Evolutionary conservation across 2,113 vertebrate species (phyloP), one percentile per base, ranked within the genome.

Genomic region (Catharus minimus): DNA sequence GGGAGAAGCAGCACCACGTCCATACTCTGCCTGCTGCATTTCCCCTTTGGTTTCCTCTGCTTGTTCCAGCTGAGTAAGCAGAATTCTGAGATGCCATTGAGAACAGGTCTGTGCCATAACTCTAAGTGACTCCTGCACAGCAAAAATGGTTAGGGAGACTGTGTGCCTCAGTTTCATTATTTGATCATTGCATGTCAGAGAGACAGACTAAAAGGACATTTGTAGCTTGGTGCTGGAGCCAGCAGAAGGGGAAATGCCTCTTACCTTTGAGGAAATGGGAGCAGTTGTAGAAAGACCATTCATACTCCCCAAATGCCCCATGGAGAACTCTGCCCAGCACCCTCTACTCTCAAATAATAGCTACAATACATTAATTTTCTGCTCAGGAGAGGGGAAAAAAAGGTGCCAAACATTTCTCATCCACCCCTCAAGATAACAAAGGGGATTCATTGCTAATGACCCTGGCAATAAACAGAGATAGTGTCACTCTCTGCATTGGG

Each of bases 11-110:
- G 50, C 82, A 52, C 47, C 27, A 5, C 17, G 3, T 53, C 62
- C 65, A 81, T 65, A 60, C 32, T 15, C 22, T 0, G 13, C 53
- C 62, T 72, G 69, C 74, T 75, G 23, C 33, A 39, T 82, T 95
- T 93, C 53, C 62, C 53, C 30, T 88, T 84, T 8, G 33, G 26
- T 90, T 95, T 92, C 81, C 80, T 90, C 57, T 86, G 41, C 77
- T 93, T 66, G 49, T 68, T 86, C 69, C 86, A 92, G 77, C 68
- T 92, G 95, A 90, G 57, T 55, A 90, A 78, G 90, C 77, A 79
- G 55, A 92, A 88, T 90, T 64, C 38, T 49, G 76, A 89, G 68
- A 39, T 64, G 79, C 22, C 49, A 16, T 0, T 72, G 57, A 56
- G 67, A 65, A n/a, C 4, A 30, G 26, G 33, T 39, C 66, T 82